Evolutionary conservation across 2,113 vertebrate species (phyloP), one percentile per base, ranked within the genome.

Genomic region (Nematolebias whitei): DNA sequence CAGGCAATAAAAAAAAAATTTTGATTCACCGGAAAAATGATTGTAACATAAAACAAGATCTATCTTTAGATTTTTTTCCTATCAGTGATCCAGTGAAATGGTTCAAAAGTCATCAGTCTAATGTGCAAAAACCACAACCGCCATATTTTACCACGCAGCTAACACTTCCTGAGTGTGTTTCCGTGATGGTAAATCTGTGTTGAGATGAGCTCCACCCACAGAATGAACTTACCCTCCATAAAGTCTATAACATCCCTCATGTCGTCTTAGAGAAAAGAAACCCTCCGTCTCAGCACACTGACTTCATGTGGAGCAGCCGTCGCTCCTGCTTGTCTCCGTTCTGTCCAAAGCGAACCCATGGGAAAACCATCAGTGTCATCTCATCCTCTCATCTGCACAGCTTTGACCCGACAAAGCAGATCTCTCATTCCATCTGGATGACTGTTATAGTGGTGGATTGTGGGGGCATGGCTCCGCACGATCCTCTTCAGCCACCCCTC

Each of bases 361-460:
- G 85, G 72, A 80, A 80, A 69, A 81, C 60, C n/a, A n/a, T 65
- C 54, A 72, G 63, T 84, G 82, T 87, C 82, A 89, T 91, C 90
- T 78, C 84, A 88, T 88, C 87, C 87, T 88, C 84, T 80, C 75
- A 91, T 91, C 88, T 87, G 55, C 71, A 80, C n/a, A n/a, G n/a
- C n/a, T n/a, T n/a, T n/a, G n/a, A n/a, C 69, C 63, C 2, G 0
- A 23, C 22, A 5, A 79, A 68, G 49, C 75, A 71, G 55, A 90
- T 90, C 87, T 90, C 68, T 87, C 85, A 86, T 91, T 89, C 86
- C 89, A 92, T 92, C 90, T 78, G 73, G 35, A 87, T 87, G 85
- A 89, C 84, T 80, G 53, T 62, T 78, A 49, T 29, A 45, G 57
- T 35, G 44, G 56, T 41, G 63, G 70, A 54, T 68, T 62, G 71